Evolutionary conservation across 2,113 vertebrate genomes (phyloP), one percentile per base, ranked within the genome.

Genomic region (Cryptotis parvus): DNA sequence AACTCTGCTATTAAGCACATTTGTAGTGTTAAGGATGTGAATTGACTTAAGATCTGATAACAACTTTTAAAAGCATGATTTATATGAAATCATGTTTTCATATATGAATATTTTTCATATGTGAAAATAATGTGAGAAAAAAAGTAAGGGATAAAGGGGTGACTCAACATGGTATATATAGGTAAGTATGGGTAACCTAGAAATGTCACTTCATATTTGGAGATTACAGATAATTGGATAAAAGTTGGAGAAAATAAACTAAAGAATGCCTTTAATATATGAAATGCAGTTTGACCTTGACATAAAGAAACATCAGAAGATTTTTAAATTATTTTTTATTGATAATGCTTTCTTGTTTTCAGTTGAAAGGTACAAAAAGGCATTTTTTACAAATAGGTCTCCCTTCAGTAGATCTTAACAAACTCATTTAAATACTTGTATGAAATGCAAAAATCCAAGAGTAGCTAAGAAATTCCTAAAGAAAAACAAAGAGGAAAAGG

Each of bases 381-480:
- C 7, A 87, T 87, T 94, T 26, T 45, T 61, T n/a, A 58, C 78
- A 55, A 52, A 29, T 58, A 77, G 80, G n/a, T 55, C 15, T 77
- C 10, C 43, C 22, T 72, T 87, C 91, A 66, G 39, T 61, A 90
- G 45, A 90, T 22, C 27, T 27, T 84, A 85, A 82, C 39, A 70
- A 65, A 81, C 49, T 58, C 35, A 65, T 78, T 82, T 89, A 65
- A 82, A 78, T 49, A 85, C 94, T n/a, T 91, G 49, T 29, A 10
- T 75, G 43, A 78, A 75, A 26, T 73, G 4, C 69, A 87, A 75
- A 90, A 31, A 52, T 95, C 29, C 65, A 85, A 70, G 55, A 91
- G 65, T 88, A 69, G 33, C 49, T 87, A 35, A 90, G 78, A 79
- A 86, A 69, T 15, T 39, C 39, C 26, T 2, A n/a, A 76, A 75